Conservation (phyloP, 2,797 vertebrate genomes). For the Falco columbarius region DNA sequence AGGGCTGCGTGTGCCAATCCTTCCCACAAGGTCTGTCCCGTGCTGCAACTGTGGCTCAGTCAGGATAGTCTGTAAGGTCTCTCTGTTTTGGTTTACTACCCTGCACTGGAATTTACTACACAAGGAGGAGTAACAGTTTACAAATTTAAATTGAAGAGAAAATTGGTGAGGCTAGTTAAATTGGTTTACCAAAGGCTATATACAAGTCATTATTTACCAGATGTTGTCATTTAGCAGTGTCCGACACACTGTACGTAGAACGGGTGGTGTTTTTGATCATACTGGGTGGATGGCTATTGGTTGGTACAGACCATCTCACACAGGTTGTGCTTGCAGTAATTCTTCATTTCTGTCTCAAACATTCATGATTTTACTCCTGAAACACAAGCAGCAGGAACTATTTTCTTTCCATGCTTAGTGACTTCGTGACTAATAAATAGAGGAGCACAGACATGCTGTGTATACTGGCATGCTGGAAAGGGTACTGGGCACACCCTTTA, state of each 20-base stretch:
- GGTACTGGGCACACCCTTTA: not conserved
- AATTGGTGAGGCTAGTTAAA: not conserved
- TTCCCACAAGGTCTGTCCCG: not conserved
- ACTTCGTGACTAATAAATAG: not conserved
- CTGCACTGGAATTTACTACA: not conserved
- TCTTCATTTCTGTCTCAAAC: not conserved
- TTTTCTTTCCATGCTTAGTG: not conserved
- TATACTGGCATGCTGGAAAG: not conserved
- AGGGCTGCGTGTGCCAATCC: fast-evolving
- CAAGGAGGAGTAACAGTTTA: not conserved
- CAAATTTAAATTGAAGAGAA: not conserved
- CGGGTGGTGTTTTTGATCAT: fast-evolving
- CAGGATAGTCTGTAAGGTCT: not conserved
- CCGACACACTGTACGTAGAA: fast-evolving
- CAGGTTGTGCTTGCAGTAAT: not conserved
- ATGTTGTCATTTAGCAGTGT: not conserved
- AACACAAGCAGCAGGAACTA: not conserved
- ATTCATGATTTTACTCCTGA: not conserved
- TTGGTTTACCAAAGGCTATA: not conserved
- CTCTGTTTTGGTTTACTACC: not conserved
- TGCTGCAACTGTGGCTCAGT: not conserved
- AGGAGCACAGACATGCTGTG: not conserved
- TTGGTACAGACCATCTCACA: not conserved
- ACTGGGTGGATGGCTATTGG: not conserved
- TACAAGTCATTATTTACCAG: not conserved